These are phyloP conservation scores for Philopedon plagiatum DNA, from an alignment of 2,888 invertebrate species.

Conservation along the genomic window DNA sequence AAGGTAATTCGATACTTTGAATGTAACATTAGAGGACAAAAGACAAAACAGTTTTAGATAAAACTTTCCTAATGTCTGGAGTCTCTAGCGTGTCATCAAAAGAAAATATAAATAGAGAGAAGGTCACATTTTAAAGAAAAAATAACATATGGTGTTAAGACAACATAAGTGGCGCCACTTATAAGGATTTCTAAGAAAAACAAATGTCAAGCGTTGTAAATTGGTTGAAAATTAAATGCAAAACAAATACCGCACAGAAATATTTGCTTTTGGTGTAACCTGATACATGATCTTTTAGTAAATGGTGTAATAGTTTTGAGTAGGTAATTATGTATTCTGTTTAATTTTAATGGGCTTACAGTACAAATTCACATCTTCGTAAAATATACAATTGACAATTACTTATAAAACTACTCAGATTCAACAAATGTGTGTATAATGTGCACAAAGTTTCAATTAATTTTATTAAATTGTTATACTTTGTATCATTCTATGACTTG, in stretches of 20 bases:
- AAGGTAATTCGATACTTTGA: background rate
- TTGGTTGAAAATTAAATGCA: constrained; percentile 21
- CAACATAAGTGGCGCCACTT: constrained; percentile 43
- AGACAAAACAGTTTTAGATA: background rate
- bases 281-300: background rate
- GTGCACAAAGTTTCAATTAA: too few species aligned
- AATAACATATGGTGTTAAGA: constrained; percentile 41
- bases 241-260: background rate
- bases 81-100: constrained; percentile 9
- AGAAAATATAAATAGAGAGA: constrained; percentile 10
- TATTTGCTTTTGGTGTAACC: constrained; percentile 10
- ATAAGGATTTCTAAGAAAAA: constrained; percentile 43
- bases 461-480: too few species aligned
- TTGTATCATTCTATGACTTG: too few species aligned
- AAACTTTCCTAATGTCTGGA: background rate
- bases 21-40: background rate
- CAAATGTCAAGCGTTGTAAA: constrained; percentile 31
- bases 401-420: too few species aligned
- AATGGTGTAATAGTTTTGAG: background rate
- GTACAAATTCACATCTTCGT: too few species aligned
- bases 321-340: background rate
- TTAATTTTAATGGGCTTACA: too few species aligned
- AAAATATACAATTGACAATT: too few species aligned
- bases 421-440: too few species aligned
- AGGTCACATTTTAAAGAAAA: constrained; percentile 30